Evolutionary conservation across 1,140 invertebrate genomes (phyloP).

Genomic region (Lamellibrachia luymesi): DNA sequence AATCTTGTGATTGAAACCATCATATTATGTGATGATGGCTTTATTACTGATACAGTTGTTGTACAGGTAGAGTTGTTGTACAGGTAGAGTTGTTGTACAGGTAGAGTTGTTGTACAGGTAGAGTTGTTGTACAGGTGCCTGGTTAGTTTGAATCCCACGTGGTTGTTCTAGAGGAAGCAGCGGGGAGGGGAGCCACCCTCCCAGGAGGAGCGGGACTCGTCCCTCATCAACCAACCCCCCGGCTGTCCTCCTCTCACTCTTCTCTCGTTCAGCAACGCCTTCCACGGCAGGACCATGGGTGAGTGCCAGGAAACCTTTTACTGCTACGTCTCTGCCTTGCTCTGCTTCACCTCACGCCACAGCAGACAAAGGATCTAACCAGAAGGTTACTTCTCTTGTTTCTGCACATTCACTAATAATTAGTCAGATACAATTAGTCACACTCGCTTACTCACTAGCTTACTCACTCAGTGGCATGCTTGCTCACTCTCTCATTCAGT

Average conservation of each 20-base stretch:
- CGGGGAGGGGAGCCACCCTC: conserved; percentile 70
- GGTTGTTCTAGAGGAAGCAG: conserved; percentile 37
- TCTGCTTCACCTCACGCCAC: no score
- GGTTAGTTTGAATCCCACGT: background rate
- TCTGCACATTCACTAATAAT: no score
- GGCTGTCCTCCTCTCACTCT: conserved; percentile 82
- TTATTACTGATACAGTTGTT: no score
- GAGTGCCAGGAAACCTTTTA: conserved; percentile 19
- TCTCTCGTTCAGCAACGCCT: conserved; percentile 80
- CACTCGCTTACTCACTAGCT: no score
- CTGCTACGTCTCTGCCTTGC: background rate
- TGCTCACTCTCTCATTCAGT: no score
- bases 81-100: background rate
- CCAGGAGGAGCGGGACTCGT: conserved; percentile 75
- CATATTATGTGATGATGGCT: no score
- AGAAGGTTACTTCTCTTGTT: no score
- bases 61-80: background rate
- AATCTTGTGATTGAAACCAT: no score
- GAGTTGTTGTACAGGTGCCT: background rate
- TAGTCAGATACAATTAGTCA: no score
- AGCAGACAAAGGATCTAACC: no score
- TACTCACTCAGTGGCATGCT: no score
- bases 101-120: background rate
- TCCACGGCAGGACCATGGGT: conserved; percentile 63
- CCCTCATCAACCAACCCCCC: conserved; percentile 81